Evolutionary conservation across 2,888 invertebrate genomes (phyloP).

Genomic region (Drosophila flavopinicola): DNA sequence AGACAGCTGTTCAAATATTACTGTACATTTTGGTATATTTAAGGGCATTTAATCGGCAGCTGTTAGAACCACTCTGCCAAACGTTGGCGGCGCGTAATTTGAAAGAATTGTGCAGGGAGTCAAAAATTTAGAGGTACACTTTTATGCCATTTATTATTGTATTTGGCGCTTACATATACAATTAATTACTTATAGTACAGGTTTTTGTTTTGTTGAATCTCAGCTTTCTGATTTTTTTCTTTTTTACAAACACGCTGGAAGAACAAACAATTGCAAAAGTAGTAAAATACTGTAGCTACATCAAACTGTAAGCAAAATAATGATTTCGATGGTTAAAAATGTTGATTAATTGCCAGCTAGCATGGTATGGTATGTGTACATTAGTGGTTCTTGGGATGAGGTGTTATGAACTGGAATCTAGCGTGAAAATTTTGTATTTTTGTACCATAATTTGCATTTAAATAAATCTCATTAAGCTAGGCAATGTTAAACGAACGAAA

Average conservation of each 20-base stretch:
- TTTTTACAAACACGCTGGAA: slow-evolving; percentile 65
- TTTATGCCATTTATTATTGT: slow-evolving; percentile 63
- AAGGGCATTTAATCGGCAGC: slow-evolving; percentile 13
- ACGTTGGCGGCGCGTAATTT: slow-evolving; percentile 5
- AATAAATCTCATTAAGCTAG: slow-evolving; percentile 79
- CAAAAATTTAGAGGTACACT: slow-evolving; percentile 8
- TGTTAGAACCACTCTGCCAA: slow-evolving; percentile 1
- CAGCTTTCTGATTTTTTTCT: slow-evolving; percentile 36
- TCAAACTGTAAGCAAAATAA: slow-evolving; percentile 39
- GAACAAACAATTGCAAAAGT: slow-evolving; percentile 68
- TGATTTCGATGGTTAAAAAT: slow-evolving; percentile 20
- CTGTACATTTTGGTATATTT: slow-evolving; percentile 30
- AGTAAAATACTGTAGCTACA: slow-evolving; percentile 61
- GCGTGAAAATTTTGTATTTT: slow-evolving; percentile 55
- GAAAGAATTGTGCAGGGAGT: slow-evolving; percentile 8
- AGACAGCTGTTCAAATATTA: slow-evolving; percentile 34
- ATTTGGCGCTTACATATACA: slow-evolving; percentile 65
- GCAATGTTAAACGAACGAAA: slow-evolving; percentile 63
- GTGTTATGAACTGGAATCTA: slow-evolving; percentile 53
- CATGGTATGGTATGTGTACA: slow-evolving; percentile 21
- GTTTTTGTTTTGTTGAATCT: slow-evolving; percentile 65
- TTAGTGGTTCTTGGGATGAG: slow-evolving; percentile 22
- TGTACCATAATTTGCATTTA: slow-evolving; percentile 74
- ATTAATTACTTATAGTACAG: slow-evolving; percentile 73
- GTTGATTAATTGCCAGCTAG: slow-evolving; percentile 24